Percentiles rank a stretch among this genome's conserved stretches.
These are phyloP conservation scores for Haemorhous mexicanus DNA, from an alignment of 2,113 vertebrate genomes.

Conservation along the genomic window DNA sequence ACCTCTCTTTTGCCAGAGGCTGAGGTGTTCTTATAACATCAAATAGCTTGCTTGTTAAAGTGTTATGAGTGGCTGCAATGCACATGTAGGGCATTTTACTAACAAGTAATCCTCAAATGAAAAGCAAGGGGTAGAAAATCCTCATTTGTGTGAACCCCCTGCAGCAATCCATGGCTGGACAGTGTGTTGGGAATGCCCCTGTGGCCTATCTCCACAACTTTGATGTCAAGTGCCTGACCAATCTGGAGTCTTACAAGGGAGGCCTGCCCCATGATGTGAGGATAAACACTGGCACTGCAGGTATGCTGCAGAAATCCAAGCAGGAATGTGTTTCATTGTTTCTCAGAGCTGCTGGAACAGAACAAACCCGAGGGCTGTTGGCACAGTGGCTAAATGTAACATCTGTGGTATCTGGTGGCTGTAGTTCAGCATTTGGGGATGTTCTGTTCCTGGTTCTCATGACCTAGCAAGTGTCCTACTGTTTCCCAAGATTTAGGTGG, in stretches of 20 bases:
- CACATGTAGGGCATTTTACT: background rate
- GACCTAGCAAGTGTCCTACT: background rate
- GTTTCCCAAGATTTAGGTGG: background rate
- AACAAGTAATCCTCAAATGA: background rate
- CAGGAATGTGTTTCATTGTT: background rate
- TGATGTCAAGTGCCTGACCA: conserved; percentile 68
- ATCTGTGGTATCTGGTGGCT: background rate
- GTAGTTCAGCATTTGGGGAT: background rate
- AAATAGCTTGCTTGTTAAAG: background rate
- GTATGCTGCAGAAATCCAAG: background rate
- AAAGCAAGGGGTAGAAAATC: background rate
- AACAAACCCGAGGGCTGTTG: background rate
- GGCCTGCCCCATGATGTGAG: background rate
- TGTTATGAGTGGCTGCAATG: background rate
- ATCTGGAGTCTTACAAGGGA: conserved; percentile 53
- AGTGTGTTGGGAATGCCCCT: conserved; percentile 78
- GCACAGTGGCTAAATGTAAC: too few species aligned
- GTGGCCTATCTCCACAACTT: conserved; percentile 84
- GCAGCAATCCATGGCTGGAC: conserved; percentile 79
- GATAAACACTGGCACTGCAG: conserved; percentile 59
- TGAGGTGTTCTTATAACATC: background rate
- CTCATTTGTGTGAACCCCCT: background rate
- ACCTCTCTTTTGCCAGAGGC: background rate
- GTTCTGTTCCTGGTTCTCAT: background rate
- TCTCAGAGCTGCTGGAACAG: background rate